Evolutionary conservation across 1,140 invertebrate species (phyloP).

Genomic region (Agrilus planipennis): DNA sequence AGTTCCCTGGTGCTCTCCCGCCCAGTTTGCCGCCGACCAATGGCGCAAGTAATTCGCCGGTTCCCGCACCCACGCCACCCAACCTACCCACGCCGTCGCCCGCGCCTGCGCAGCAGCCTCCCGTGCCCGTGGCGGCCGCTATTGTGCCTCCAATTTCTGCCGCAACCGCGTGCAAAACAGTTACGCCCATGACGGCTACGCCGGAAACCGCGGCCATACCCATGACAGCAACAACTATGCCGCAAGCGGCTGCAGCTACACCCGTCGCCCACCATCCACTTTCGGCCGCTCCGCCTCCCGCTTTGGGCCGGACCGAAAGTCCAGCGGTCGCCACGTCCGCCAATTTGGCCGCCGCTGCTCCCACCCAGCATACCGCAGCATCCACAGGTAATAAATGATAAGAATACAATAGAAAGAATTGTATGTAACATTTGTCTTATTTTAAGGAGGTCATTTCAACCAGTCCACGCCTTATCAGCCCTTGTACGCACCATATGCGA

Average conservation of each 20-base stretch:
- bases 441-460: constrained; percentile 38
- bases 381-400: too few relatives aligned
- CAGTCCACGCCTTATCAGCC: constrained; percentile 43
- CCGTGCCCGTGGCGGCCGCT: constrained; percentile 24
- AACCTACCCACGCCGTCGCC: constrained; percentile 42
- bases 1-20: constrained; percentile 38
- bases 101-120: constrained; percentile 36
- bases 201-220: constrained; percentile 14
- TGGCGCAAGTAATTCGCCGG: constrained; percentile 27
- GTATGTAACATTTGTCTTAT: too few relatives aligned
- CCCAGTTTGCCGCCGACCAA: constrained; percentile 30
- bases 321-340: constrained; percentile 35
- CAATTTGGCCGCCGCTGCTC: constrained; percentile 33
- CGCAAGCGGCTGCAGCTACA: constrained; percentile 27
- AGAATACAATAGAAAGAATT: too few relatives aligned
- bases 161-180: not conserved
- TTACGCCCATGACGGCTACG: too few relatives aligned
- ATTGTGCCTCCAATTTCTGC: constrained; percentile 9
- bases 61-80: constrained; percentile 28
- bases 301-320: constrained; percentile 29
- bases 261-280: constrained; percentile 27
- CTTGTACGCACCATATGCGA: constrained; percentile 63
- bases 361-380: constrained; percentile 37
- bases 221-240: constrained; percentile 20
- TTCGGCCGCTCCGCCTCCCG: constrained; percentile 21